Percentiles rank a stretch among this genome's conserved stretches.
Conservation (phyloP, 2,888 invertebrate genomes). For the Cetonia aurata region DNA sequence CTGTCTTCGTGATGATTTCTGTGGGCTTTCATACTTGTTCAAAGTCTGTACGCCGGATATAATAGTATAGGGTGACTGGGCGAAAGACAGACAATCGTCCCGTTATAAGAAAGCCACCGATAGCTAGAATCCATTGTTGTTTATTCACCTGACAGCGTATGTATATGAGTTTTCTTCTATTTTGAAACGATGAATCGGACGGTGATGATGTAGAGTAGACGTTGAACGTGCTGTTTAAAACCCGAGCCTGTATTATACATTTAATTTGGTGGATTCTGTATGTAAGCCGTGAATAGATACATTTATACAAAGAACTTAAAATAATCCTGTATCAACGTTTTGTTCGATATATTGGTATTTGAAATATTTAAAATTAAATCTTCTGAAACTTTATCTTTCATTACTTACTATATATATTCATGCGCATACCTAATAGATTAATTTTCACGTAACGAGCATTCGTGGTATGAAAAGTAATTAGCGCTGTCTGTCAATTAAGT, state of each 20-base stretch:
- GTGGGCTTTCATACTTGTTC: conserved; percentile 14
- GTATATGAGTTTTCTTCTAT: background rate
- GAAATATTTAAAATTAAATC: no score
- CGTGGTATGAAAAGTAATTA: conserved; percentile 14
- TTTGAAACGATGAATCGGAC: background rate
- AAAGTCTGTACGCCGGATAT: background rate
- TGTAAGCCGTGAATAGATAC: background rate
- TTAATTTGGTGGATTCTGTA: conserved; percentile 41
- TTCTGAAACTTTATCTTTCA: no score
- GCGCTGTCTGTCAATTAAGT: conserved; percentile 36
- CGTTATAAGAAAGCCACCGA: conserved; percentile 53
- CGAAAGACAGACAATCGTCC: conserved; percentile 51
- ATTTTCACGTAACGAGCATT: conserved; percentile 37
- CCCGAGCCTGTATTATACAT: conserved; percentile 33
- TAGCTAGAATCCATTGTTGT: conserved; percentile 50
- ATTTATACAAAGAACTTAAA: no score
- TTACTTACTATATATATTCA: no score
- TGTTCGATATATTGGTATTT: no score
- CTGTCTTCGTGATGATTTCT: background rate
- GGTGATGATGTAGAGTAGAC: conserved; percentile 26
- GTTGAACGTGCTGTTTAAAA: conserved; percentile 36
- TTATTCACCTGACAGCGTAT: conserved; percentile 47
- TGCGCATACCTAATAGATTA: conserved; percentile 9
- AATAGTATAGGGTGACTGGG: conserved; percentile 48
- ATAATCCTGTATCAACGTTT: no score